A percentile compares a stretch with the other conserved stretches of the same genome.
These are phyloP conservation scores for Emydura subglobosa DNA, from an alignment of 2,113 vertebrate genomes.

Conservation along the genomic window DNA sequence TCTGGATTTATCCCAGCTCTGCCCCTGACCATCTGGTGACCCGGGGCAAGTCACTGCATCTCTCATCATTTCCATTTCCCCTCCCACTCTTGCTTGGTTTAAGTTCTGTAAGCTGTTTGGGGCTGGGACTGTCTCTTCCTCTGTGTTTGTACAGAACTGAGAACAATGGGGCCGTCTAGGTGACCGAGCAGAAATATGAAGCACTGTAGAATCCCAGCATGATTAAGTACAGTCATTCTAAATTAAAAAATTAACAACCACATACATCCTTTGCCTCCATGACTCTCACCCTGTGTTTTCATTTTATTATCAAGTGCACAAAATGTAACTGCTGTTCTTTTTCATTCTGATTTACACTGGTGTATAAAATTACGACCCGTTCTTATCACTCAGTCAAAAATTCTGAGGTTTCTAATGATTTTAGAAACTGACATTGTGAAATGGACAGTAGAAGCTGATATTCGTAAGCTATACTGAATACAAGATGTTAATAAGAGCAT, in stretches of 20 bases:
- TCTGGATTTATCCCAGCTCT: background rate
- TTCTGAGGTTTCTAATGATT: background rate
- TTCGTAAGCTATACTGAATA: background rate
- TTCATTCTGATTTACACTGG: background rate
- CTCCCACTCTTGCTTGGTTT: background rate
- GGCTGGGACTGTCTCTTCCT: background rate
- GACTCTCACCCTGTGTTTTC: background rate
- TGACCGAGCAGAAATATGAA: background rate
- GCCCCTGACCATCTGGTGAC: background rate
- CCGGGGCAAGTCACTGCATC: background rate
- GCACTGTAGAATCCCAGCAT: background rate
- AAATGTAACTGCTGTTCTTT: background rate
- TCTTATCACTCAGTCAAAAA: background rate
- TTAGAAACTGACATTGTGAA: background rate
- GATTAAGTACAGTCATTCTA: background rate
- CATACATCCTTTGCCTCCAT: background rate
- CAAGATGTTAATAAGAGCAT: rapidly evolving
- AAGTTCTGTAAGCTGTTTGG: background rate
- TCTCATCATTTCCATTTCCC: background rate
- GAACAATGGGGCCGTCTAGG: background rate
- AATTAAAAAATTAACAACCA: background rate
- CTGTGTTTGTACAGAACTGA: background rate
- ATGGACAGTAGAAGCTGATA: rapidly evolving
- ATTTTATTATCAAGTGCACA: background rate
- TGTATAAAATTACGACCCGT: background rate